Evolutionary conservation across 1,140 invertebrate genomes (phyloP).

Genomic region (Tenebrio molitor): DNA sequence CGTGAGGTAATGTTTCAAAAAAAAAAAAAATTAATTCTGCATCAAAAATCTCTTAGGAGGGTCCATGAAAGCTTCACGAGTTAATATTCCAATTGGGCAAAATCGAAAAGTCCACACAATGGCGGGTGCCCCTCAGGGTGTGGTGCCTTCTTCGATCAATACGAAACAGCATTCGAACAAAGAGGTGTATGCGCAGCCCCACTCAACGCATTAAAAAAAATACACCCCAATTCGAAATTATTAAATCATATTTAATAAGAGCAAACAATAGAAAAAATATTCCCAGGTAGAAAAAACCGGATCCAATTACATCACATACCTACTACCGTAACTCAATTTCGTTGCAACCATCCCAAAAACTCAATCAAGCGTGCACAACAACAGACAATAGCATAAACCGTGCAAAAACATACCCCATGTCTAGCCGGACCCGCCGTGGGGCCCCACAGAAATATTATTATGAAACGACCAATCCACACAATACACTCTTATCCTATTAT

Average conservation of each 20-base stretch:
- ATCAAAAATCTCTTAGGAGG: background rate
- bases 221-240: slow-evolving; percentile 47
- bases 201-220: slow-evolving; percentile 51
- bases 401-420: slow-evolving; percentile 59
- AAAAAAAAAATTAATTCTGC: slow-evolving; percentile 4
- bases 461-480: slow-evolving; percentile 6
- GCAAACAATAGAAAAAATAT: slow-evolving; percentile 41
- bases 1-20: no score
- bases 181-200: slow-evolving; percentile 39
- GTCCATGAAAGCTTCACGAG: no score
- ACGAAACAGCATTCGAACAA: slow-evolving; percentile 42
- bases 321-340: background rate
- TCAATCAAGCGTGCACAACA: slow-evolving; percentile 22
- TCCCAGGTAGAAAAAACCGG: slow-evolving; percentile 51
- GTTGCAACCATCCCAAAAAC: background rate
- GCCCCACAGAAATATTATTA: slow-evolving; percentile 40
- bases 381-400: slow-evolving; percentile 30
- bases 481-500: slow-evolving; percentile 29
- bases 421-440: background rate
- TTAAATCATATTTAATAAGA: slow-evolving; percentile 56
- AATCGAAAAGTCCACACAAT: slow-evolving; percentile 18
- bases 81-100: background rate
- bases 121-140: background rate
- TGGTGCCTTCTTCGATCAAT: slow-evolving; percentile 52
- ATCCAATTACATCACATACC: slow-evolving; percentile 52